These are phyloP conservation scores for Cantharis rustica DNA, from an alignment of 2,888 invertebrate genomes.

Conservation along the genomic window DNA sequence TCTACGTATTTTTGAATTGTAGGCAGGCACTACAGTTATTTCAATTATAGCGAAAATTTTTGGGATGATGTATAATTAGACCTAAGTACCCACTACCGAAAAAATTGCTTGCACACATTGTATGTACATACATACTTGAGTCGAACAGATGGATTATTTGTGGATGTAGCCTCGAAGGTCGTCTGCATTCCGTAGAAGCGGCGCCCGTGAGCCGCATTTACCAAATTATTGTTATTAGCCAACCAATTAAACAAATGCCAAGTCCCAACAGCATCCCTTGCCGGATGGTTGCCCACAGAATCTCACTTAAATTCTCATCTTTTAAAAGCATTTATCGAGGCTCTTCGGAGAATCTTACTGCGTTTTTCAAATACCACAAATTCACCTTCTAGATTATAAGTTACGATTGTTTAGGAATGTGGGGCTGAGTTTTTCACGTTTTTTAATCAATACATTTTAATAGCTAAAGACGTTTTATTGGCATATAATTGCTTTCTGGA, in stretches of 20 bases:
- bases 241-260: slow-evolving; percentile 31
- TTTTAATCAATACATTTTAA: background rate
- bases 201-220: slow-evolving; percentile 43
- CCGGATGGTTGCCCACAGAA: slow-evolving; percentile 1
- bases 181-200: slow-evolving; percentile 47
- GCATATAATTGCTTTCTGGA: background rate
- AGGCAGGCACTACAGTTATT: background rate
- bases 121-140: slow-evolving; percentile 4
- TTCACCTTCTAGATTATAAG: slow-evolving; percentile 12
- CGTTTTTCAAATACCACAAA: slow-evolving; percentile 13
- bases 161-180: slow-evolving; percentile 42
- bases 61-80: background rate
- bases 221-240: slow-evolving; percentile 36
- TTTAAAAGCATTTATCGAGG: background rate
- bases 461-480: background rate
- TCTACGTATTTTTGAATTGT: background rate
- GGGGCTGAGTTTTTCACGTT: slow-evolving; percentile 4
- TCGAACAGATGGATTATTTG: slow-evolving; percentile 25
- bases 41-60: background rate
- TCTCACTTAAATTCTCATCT: background rate
- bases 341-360: slow-evolving; percentile 1
- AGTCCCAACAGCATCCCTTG: slow-evolving; percentile 19
- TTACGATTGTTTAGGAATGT: slow-evolving; percentile 6
- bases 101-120: background rate
- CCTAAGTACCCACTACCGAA: background rate